phyloP scores from a whole-genome alignment of 92 coral and sea anemone species.

The Chrysogorgia sp. region DNA sequence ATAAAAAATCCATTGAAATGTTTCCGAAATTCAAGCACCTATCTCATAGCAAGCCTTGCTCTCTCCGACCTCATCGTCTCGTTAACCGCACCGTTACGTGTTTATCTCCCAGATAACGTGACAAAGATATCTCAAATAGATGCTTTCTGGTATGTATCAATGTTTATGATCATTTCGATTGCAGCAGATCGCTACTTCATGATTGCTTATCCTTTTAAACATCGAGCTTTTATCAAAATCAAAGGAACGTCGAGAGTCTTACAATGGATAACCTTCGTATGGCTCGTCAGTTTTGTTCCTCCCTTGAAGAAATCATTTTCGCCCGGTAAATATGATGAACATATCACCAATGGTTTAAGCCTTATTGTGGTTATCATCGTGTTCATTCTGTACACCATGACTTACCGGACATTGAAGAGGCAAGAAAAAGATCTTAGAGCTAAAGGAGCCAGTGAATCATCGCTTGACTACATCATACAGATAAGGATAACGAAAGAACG shows the following conservation, averaged over 20 bases:
- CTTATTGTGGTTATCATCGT: neutral
- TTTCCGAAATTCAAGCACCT: conserved; percentile 8
- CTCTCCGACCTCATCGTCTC: neutral
- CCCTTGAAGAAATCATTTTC: neutral
- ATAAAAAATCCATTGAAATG: conserved; percentile 26
- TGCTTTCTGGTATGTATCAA: neutral
- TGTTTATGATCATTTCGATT: neutral
- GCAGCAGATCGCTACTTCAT: neutral
- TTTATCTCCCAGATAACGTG: neutral
- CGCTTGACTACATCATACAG: neutral
- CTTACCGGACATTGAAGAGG: neutral
- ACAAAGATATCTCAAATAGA: neutral
- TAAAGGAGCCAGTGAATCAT: neutral
- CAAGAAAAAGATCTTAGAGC: neutral
- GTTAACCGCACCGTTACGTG: neutral
- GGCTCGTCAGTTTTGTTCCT: neutral
- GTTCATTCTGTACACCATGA: neutral
- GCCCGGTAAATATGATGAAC: neutral
- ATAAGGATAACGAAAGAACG: neutral
- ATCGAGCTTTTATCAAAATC: neutral
- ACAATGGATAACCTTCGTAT: neutral
- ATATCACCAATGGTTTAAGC: neutral
- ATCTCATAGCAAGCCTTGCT: conserved; percentile 5
- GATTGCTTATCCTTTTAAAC: neutral
- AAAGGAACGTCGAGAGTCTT: neutral